A percentile compares a stretch with the other conserved stretches of the same genome.
Evolutionary conservation across 2,797 vertebrate genomes (phyloP).

Genomic region (Gymnothorax reevesii): DNA sequence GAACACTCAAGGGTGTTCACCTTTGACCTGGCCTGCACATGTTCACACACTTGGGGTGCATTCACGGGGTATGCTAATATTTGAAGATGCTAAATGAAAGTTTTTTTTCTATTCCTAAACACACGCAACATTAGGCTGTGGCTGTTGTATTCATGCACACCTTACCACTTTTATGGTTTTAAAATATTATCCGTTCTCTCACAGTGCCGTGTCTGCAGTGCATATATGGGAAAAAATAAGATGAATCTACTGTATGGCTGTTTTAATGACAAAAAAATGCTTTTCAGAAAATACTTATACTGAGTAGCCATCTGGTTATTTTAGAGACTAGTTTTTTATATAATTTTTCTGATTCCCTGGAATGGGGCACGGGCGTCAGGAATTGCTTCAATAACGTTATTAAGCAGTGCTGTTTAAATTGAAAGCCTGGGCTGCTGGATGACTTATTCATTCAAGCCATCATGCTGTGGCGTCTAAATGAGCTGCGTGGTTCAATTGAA

Average conservation of each 20-base stretch:
- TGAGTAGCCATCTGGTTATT: neutral
- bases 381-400: neutral
- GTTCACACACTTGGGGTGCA: neutral
- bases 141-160: neutral
- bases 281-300: neutral
- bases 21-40: slow-evolving; percentile 6
- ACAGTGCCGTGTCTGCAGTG: neutral
- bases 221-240: neutral
- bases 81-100: neutral
- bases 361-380: neutral
- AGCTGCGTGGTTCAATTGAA: no score
- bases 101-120: neutral
- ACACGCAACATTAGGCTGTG: neutral
- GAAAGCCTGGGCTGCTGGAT: neutral
- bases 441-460: no score
- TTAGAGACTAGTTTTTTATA: neutral
- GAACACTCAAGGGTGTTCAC: neutral
- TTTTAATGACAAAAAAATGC: neutral
- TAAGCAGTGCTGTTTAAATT: neutral
- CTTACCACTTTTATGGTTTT: neutral
- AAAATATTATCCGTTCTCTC: neutral
- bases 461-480: no score
- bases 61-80: neutral
- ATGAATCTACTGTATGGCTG: neutral
- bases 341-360: neutral